phyloP scores from a whole-genome alignment of 2,797 vertebrate genomes.

The Trematomus bernacchii region DNA sequence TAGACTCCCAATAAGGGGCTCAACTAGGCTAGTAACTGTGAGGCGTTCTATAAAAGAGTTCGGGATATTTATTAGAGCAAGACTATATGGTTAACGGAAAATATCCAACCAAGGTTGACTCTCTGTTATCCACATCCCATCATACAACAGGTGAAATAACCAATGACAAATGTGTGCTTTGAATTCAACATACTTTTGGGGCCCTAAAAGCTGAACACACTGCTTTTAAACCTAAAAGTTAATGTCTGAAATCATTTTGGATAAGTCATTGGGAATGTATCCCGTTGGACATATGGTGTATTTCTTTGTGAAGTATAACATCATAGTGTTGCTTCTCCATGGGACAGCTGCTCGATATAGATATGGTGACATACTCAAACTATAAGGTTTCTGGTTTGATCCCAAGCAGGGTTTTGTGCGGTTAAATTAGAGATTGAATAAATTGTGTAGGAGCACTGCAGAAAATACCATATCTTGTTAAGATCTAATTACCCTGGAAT shows the following conservation, averaged over 20 bases:
- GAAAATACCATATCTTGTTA: slow-evolving; percentile 40
- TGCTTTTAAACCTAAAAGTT: neutral
- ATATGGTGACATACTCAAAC: neutral
- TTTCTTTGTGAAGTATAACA: neutral
- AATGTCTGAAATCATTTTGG: too few species aligned
- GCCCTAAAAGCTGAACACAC: neutral
- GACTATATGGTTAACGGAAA: too few species aligned
- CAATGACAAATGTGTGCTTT: too few species aligned
- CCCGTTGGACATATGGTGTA: neutral
- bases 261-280: too few species aligned
- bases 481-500: slow-evolving; percentile 53
- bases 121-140: too few species aligned
- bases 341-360: neutral
- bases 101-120: too few species aligned
- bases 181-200: neutral
- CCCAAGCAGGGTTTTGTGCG: neutral
- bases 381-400: slow-evolving; percentile 4
- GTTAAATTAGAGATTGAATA: slow-evolving; percentile 25
- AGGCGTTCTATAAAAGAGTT: too few species aligned
- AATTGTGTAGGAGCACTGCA: slow-evolving; percentile 47
- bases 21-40: too few species aligned
- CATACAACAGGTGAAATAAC: too few species aligned
- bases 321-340: neutral
- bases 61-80: too few species aligned
- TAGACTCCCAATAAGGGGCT: too few species aligned